Evolutionary conservation across 2,797 vertebrate genomes (phyloP), one percentile per base, ranked within the genome.

Genomic region (Morelia viridis): DNA sequence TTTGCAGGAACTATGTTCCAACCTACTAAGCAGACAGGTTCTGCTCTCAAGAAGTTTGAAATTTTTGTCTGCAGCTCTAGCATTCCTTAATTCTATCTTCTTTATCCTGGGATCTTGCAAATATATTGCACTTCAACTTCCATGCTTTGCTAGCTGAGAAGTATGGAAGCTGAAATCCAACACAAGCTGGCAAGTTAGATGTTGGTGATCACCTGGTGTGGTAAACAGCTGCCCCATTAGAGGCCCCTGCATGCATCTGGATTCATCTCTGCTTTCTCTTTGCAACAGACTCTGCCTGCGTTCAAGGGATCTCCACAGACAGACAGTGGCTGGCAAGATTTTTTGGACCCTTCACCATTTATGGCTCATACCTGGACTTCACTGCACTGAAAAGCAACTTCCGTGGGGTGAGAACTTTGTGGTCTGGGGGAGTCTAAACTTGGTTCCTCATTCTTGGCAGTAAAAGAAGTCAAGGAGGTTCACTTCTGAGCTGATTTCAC

Each of bases 271-370:
- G 56, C 60, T 57, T 31, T 88, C 17, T 64, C 53, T 64, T 91
- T 85, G 50, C 19, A 0, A 1, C 31, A 95, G 96, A 92, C 64
- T 90, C 65, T 1, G 93, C 95, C 68, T 96, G 96, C n/a, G 15
- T 61, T 1, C 91, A 65, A 7, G 62, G 7, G 26, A 28, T 24
- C 0, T 6, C 93, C 31, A 1, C 58, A 3, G 93, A 94, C 61
- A 93, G 71, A 57, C 19, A 85, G 61, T 96, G 95, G 96, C 31
- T 94, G 28, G 0, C 6, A 0, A 85, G 1, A 22, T 95, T 87
- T 24, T 93, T 95, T 24, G 93, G 95, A 53, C 24, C 46, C 0
- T 93, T 94, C 41, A 3, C 46, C 50, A 9, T 22, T 53, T 85
- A 80, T 41, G 91, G 87, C 61, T 41, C 83, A 0, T 95, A 93